Evolutionary conservation across 2,113 vertebrate species (phyloP), one percentile per base, ranked within the genome.

Genomic region (Enhydra lutris): DNA sequence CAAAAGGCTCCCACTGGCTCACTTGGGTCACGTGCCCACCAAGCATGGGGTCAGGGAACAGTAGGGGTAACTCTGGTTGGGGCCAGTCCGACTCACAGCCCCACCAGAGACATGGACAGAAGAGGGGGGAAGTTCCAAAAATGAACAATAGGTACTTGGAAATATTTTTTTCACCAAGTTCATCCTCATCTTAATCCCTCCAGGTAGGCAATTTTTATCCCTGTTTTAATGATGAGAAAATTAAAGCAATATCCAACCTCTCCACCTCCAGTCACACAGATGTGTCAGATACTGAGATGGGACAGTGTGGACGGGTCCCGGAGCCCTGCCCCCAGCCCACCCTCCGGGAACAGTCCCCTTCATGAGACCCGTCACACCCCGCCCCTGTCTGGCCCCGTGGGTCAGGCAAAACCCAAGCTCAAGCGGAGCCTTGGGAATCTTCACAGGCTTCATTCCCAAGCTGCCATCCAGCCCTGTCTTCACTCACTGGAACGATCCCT

Each of bases 221-320:
- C 23, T 34, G 2, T 52, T 67, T n/a, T 89, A 39, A 20, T 14
- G 47, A 4, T 34, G 47, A 69, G 84, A 55, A 45, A 36, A 26
- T 36, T 24, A 52, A 18, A 23, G 23, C 39, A 29, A 0, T 10
- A 50, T 12, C 59, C 29, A 7, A 50, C 78, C 18, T 57, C 0
- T 10, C n/a, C 1, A 0, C 42, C 36, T 4, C 47, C 36, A 18
- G 45, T 2, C n/a, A 18, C 12, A 7, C 59, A 84, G 76, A 18
- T 7, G 1, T 3, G 14, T 11, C 50, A 20, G 81, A 21, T 10
- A 1, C 45, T 36, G 31, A 13, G 9, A 3, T 4, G 4, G 52
- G 31, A 47, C 4, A 1, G 21, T 6, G 3, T 6, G 29, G 47
- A 2, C 1, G 26, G 14, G 6, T 20, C 45, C 11, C 0, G 24